Evolutionary conservation across 2,888 invertebrate species (phyloP).

Genomic region (Stramonita haemastoma): DNA sequence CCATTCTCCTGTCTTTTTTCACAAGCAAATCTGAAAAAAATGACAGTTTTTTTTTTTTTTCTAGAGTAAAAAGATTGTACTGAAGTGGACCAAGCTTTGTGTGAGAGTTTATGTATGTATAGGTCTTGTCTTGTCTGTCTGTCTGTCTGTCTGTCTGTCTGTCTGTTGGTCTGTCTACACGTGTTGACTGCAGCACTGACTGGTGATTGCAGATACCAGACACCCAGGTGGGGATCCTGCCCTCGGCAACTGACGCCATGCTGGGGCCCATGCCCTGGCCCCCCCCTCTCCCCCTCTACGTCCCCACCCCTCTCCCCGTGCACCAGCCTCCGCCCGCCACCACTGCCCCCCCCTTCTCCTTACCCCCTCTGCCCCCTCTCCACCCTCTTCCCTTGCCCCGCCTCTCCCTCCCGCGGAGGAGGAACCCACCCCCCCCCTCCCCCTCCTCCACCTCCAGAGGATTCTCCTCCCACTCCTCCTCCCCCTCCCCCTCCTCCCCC

Average conservation of each 20-base stretch:
- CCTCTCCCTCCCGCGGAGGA: slow-evolving; percentile 55
- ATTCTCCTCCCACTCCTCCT: background rate
- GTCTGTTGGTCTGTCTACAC: too few species aligned
- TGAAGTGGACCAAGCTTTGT: too few species aligned
- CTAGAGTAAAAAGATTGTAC: too few species aligned
- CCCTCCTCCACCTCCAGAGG: background rate
- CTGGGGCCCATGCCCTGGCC: background rate
- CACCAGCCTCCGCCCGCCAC: slow-evolving; percentile 27
- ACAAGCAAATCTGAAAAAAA: too few species aligned
- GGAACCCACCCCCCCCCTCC: slow-evolving; percentile 49
- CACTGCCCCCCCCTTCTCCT: background rate
- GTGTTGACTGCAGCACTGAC: background rate
- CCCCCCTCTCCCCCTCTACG: background rate
- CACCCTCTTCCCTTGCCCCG: slow-evolving; percentile 56
- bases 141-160: too few species aligned
- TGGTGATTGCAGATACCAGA: background rate
- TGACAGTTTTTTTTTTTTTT: too few species aligned
- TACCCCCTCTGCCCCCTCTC: slow-evolving; percentile 36
- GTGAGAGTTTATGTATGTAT: too few species aligned
- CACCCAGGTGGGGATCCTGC: slow-evolving; percentile 39
- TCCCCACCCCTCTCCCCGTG: slow-evolving; percentile 1
- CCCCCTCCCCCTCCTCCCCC: slow-evolving; percentile 42
- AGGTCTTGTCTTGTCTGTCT: too few species aligned
- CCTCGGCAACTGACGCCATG: background rate
- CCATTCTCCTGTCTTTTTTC: too few species aligned